These are phyloP conservation scores for Gari tellinella DNA, from an alignment of 2,888 invertebrate genomes.

Conservation along the genomic window DNA sequence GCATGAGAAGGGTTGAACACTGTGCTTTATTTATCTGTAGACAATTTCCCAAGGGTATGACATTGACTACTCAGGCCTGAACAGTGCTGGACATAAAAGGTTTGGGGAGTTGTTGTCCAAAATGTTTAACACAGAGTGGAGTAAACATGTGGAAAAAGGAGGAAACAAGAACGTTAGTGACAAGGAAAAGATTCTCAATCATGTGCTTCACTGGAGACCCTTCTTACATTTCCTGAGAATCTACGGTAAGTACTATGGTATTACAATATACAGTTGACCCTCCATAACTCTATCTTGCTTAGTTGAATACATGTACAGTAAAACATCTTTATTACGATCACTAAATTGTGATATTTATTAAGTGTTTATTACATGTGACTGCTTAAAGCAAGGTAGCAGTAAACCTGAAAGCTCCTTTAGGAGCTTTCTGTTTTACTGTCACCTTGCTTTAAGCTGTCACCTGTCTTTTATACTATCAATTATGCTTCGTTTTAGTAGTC, in stretches of 20 bases:
- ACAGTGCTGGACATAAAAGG: neutral
- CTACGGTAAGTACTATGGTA: conserved; percentile 55
- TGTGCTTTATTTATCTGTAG: conserved; percentile 8
- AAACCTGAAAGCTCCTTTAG: neutral
- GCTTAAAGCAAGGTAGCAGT: too few species aligned
- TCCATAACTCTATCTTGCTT: too few species aligned
- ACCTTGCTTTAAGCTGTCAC: too few species aligned
- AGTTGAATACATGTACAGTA: too few species aligned
- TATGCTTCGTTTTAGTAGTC: too few species aligned
- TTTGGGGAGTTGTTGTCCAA: conserved; percentile 25
- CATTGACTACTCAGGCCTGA: conserved; percentile 8
- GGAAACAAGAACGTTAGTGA: neutral
- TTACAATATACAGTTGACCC: too few species aligned
- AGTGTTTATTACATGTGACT: too few species aligned
- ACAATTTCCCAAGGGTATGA: conserved; percentile 28
- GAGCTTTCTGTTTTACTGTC: too few species aligned
- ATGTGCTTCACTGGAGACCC: conserved; percentile 54
- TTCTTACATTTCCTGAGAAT: conserved; percentile 48
- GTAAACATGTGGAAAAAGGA: neutral
- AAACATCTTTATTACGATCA: too few species aligned
- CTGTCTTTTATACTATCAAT: too few species aligned
- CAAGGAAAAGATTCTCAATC: conserved; percentile 24
- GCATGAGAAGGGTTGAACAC: too few species aligned
- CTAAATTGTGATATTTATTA: too few species aligned
- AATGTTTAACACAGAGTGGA: conserved; percentile 29